Conservation (phyloP, 2,797 vertebrate genomes). For the Falco peregrinus region DNA sequence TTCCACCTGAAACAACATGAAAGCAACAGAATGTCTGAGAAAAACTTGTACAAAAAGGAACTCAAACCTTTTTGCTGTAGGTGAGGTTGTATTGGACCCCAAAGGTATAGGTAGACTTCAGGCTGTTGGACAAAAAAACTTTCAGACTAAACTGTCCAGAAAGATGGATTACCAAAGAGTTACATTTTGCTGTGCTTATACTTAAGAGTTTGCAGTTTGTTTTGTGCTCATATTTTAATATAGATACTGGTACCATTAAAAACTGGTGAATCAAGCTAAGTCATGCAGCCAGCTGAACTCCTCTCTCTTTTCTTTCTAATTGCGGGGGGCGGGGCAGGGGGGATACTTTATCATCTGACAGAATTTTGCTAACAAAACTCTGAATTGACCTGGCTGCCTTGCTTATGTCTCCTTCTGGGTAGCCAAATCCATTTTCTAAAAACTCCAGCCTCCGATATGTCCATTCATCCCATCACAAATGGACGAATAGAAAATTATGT, state of each 20-base stretch:
- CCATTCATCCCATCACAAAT: neutral
- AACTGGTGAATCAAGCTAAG: neutral
- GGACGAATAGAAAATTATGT: neutral
- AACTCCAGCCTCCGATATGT: neutral
- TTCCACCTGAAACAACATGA: neutral
- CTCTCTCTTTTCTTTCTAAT: neutral
- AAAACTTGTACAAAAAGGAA: neutral
- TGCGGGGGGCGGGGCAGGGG: neutral
- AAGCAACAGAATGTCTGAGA: neutral
- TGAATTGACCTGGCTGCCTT: neutral
- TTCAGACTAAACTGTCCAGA: neutral
- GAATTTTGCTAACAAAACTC: neutral
- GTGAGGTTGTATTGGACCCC: neutral
- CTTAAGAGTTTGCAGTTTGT: neutral
- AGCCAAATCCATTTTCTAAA: neutral
- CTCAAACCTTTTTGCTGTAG: neutral
- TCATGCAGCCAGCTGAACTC: neutral
- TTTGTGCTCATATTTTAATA: slow-evolving; percentile 8
- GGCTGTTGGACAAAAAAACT: neutral
- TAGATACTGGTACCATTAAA: neutral
- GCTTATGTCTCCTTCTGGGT: neutral
- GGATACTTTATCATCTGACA: neutral
- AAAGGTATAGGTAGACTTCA: neutral
- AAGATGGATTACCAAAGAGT: neutral
- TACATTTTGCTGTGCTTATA: neutral